These are phyloP conservation scores for Enteromius argenteus DNA, from an alignment of 2,797 vertebrate species.

Conservation along the genomic window DNA sequence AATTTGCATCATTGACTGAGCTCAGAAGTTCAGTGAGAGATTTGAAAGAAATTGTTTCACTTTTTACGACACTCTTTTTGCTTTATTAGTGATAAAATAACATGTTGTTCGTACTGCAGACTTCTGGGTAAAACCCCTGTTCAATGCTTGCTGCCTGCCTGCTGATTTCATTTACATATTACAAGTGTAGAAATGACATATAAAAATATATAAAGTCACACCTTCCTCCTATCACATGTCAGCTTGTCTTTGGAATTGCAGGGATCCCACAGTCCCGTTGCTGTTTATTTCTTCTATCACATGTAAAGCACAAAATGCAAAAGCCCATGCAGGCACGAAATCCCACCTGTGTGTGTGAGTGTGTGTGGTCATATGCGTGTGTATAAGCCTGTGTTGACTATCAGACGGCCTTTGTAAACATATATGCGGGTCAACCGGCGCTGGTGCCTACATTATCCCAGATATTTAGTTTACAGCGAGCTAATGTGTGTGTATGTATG, in stretches of 20 bases:
- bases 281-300: conserved; percentile 43
- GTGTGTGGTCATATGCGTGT: conserved; percentile 28
- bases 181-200: background rate
- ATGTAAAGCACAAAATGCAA: conserved; percentile 27
- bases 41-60: background rate
- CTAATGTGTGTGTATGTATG: conserved; percentile 19
- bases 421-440: background rate
- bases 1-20: background rate
- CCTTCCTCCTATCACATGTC: background rate
- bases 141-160: background rate
- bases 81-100: background rate
- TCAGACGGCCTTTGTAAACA: conserved; percentile 37
- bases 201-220: background rate
- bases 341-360: conserved; percentile 42
- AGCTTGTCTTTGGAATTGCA: conserved; percentile 7
- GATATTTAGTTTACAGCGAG: background rate
- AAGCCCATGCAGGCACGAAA: background rate
- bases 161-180: background rate
- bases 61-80: background rate
- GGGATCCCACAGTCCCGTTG: conserved; percentile 2
- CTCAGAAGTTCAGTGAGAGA: background rate
- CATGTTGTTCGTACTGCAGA: background rate
- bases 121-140: background rate
- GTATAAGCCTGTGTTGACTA: conserved; percentile 20
- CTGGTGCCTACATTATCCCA: conserved; percentile 32